Evolutionary conservation across 1,140 invertebrate genomes (phyloP).

Genomic region (Paraescarpia echinospica): DNA sequence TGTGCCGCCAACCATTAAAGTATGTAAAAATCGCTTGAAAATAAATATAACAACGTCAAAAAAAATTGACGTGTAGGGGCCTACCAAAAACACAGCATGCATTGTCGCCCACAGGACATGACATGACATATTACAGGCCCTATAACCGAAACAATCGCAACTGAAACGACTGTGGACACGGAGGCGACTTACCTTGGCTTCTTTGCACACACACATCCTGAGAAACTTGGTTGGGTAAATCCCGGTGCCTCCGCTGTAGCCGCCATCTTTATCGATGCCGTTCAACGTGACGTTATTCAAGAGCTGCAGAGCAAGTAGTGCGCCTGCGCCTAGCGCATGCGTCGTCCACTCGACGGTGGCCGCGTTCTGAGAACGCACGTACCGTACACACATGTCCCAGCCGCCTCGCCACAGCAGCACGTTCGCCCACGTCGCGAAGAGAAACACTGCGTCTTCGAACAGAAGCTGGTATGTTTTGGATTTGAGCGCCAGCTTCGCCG

Average conservation of each 20-base stretch:
- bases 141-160: too few relatives aligned
- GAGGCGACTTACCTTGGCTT: conserved; percentile 3
- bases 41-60: too few relatives aligned
- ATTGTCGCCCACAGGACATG: too few relatives aligned
- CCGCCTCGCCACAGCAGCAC: conserved; percentile 29
- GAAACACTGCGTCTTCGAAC: conserved; percentile 27
- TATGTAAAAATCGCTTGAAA: too few relatives aligned
- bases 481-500: conserved; percentile 16
- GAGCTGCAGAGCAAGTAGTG: conserved; percentile 23
- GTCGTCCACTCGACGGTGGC: conserved; percentile 23
- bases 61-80: too few relatives aligned
- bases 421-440: conserved; percentile 27
- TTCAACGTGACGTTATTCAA: conserved; percentile 30
- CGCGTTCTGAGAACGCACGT: conserved; percentile 22
- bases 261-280: conserved; percentile 29
- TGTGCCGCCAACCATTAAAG: too few relatives aligned
- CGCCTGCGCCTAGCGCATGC: conserved; percentile 26
- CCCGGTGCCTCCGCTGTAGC: conserved; percentile 19
- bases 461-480: conserved; percentile 10
- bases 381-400: conserved; percentile 27
- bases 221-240: conserved; percentile 28
- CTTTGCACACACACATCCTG: not conserved
- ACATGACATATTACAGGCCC: too few relatives aligned
- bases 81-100: too few relatives aligned
- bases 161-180: too few relatives aligned